These are phyloP conservation scores for Ericerus pela DNA, from an alignment of 1,140 invertebrate species.

Conservation along the genomic window DNA sequence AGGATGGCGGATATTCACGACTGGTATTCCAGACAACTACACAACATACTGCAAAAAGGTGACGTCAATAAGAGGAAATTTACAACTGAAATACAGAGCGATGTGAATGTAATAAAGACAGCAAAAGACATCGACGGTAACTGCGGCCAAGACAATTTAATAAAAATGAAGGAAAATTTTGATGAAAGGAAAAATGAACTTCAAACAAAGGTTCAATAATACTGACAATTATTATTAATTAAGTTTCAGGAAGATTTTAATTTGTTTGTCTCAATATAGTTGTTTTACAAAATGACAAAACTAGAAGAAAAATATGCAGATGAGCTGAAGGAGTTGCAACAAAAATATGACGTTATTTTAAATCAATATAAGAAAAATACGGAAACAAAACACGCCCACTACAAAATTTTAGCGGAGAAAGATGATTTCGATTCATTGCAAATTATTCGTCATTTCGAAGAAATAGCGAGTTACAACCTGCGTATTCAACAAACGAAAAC, in stretches of 20 bases:
- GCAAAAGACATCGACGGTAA: neutral
- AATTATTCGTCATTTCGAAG: conserved; percentile 24
- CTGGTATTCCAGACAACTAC: neutral
- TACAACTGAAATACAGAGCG: neutral
- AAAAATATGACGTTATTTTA: conserved; percentile 14
- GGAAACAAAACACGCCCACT: conserved; percentile 30
- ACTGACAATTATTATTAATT: too few species aligned
- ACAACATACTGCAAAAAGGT: neutral
- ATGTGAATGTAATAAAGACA: neutral
- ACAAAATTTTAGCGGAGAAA: conserved; percentile 30
- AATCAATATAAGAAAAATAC: conserved; percentile 27
- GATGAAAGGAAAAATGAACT: neutral
- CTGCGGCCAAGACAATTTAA: neutral
- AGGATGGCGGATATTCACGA: neutral
- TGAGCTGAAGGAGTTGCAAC: conserved; percentile 15
- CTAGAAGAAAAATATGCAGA: conserved; percentile 15
- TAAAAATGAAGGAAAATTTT: neutral
- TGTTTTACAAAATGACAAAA: conserved; percentile 19
- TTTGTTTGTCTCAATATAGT: conserved; percentile 14
- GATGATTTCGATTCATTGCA: conserved; percentile 26
- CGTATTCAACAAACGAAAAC: conserved; percentile 14
- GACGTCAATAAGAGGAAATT: neutral
- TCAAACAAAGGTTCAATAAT: neutral
- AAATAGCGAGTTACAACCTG: conserved; percentile 24
- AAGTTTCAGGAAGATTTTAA: too few species aligned